Conservation (phyloP, 2,888 invertebrate genomes). For the Sinotaia quadrata region DNA sequence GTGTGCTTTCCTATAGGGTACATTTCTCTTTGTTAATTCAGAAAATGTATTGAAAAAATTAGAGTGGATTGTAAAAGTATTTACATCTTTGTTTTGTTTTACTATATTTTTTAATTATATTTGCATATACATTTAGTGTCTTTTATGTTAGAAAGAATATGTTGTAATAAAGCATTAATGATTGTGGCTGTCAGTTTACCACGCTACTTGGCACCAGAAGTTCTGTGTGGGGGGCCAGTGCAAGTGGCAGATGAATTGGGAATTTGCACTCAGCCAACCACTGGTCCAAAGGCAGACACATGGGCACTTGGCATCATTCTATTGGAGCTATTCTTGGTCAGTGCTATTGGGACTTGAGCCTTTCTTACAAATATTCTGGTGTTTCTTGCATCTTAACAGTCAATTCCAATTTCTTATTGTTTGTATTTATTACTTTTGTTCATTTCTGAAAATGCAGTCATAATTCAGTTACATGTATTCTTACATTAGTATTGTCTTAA, state of each 20-base stretch:
- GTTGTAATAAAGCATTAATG: background rate
- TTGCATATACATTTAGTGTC: no score
- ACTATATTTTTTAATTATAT: background rate
- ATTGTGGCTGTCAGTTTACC: constrained; percentile 52
- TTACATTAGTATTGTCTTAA: no score
- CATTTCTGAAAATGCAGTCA: no score
- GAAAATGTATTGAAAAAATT: no score
- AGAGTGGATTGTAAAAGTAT: no score
- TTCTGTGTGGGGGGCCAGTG: constrained; percentile 62
- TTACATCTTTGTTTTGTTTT: no score
- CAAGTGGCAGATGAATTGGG: constrained; percentile 57
- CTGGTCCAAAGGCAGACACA: constrained; percentile 86
- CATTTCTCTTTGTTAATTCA: constrained; percentile 34
- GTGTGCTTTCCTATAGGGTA: constrained; percentile 86
- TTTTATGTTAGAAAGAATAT: no score
- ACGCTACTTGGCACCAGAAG: constrained; percentile 71
- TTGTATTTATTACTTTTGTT: no score
- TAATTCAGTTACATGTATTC: no score
- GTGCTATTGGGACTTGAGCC: constrained; percentile 18
- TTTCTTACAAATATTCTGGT: background rate
- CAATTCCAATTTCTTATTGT: no score
- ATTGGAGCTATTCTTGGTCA: constrained; percentile 79
- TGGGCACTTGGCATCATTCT: constrained; percentile 96
- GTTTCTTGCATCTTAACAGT: background rate
- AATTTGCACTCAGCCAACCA: constrained; percentile 49